A percentile compares a stretch with the other conserved stretches of the same genome.
phyloP scores from a whole-genome alignment of 2,113 vertebrate genomes.

The Hippoglossus stenolepis region DNA sequence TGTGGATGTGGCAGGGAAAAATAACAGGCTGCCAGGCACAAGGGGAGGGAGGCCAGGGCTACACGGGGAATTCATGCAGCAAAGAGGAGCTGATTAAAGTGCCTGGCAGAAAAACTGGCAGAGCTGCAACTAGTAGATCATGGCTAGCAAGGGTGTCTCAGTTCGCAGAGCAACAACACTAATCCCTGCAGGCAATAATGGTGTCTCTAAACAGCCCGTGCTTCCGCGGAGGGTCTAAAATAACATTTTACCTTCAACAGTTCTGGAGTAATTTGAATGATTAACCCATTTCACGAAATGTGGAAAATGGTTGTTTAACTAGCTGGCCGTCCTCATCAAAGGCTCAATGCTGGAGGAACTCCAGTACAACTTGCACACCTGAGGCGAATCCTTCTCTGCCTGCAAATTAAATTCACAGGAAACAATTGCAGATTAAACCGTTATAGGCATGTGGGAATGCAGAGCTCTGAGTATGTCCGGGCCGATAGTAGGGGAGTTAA shows the following conservation, averaged over 20 bases:
- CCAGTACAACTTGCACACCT: constrained; percentile 13
- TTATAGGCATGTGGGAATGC: neutral
- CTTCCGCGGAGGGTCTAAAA: constrained; percentile 32
- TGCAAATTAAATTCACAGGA: constrained; percentile 27
- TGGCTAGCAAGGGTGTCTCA: constrained; percentile 54
- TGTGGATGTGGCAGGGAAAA: constrained; percentile 56
- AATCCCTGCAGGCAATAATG: constrained; percentile 61
- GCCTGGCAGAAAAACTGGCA: constrained; percentile 64
- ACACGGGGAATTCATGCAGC: constrained; percentile 66
- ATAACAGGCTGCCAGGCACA: constrained; percentile 66
- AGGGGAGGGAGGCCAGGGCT: constrained; percentile 54
- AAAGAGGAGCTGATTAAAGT: constrained; percentile 76
- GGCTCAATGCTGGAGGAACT: constrained; percentile 11
- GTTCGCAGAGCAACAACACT: constrained; percentile 51
- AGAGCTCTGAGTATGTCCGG: neutral
- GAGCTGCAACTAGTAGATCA: constrained; percentile 58
- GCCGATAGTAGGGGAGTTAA: neutral
- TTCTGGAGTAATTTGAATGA: constrained; percentile 29
- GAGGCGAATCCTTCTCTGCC: neutral
- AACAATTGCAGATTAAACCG: constrained; percentile 24
- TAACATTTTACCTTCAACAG: constrained; percentile 41
- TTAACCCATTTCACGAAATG: constrained; percentile 31
- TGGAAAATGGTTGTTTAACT: constrained; percentile 24
- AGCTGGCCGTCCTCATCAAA: constrained; percentile 26
- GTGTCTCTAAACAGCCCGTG: constrained; percentile 40